Evolutionary conservation across 2,888 invertebrate species (phyloP), one percentile per base, ranked within the genome.

Genomic region (Drosophila rellima): DNA sequence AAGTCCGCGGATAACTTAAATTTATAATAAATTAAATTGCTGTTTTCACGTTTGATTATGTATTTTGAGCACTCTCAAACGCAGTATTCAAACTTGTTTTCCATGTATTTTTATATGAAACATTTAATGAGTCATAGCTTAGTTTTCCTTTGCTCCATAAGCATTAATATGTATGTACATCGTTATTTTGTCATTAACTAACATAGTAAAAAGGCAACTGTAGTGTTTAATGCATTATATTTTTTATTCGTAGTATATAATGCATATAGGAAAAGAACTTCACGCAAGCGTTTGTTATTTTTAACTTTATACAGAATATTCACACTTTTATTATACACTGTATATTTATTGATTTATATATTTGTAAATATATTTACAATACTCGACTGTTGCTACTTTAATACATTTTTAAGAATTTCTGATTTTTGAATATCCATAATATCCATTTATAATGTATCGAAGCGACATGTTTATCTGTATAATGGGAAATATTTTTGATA

Each of bases 221-320:
- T 44, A 44, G n/a, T 10, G 23, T 48, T 50, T 20, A 47, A 57
- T 54, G 8, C 35, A 44, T 45, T 50, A 20, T 11, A 51, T 35
- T 47, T 35, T 47, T 65, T 15, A 18, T 50, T 20, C 23, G 18
- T 39, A 40, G 45, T 56, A 52, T 61, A 56, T 51, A 56, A 70
- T 65, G 29, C 31, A 50, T 48, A 44, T 47, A 23, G 33, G 37
- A 73, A 56, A 54, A 48, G 37, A 55, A 20, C 17, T 50, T 47
- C 1, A 45, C 54, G 59, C 42, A 31, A 39, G 31, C 45, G 23
- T 42, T 60, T 18, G 18, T 64, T 39, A 13, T 57, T 60, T 59
- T 45, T 31, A 70, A 35, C 35, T 68, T 61, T 69, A 70, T 68
- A 70, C 65, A 74, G 11, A 57, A 61, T 59, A 74, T 74, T 69